These are phyloP conservation scores for Theristicus caerulescens DNA, from an alignment of 2,113 vertebrate species.

Conservation along the genomic window DNA sequence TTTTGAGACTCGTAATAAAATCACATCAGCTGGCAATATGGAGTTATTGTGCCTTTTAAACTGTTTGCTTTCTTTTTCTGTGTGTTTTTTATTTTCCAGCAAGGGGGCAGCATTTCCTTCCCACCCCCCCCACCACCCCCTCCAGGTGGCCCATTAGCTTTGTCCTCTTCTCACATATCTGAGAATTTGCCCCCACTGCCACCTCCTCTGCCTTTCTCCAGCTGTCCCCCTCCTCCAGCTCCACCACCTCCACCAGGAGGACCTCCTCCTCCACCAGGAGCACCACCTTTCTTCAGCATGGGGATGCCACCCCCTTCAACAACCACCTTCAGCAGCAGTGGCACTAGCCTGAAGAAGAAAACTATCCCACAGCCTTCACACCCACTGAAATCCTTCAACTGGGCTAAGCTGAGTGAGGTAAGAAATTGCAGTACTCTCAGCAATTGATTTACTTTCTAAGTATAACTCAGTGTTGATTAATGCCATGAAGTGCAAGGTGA, in stretches of 20 bases:
- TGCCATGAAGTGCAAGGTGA: not conserved
- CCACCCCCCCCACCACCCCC: slow-evolving; percentile 75
- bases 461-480: not conserved
- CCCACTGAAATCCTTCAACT: slow-evolving; percentile 98
- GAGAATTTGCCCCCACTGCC: slow-evolving; percentile 84
- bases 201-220: slow-evolving; percentile 83
- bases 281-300: slow-evolving; percentile 84
- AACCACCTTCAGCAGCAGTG: slow-evolving; percentile 67
- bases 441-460: not conserved
- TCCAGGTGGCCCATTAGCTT: slow-evolving; percentile 80
- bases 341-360: slow-evolving; percentile 82
- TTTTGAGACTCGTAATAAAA: slow-evolving; percentile 45
- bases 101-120: slow-evolving; percentile 75
- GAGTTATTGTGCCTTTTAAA: slow-evolving; percentile 40
- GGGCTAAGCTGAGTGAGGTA: slow-evolving; percentile 95
- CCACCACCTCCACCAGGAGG: slow-evolving; percentile 83
- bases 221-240: slow-evolving; percentile 82
- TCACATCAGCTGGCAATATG: slow-evolving; percentile 42
- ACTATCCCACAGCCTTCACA: slow-evolving; percentile 92
- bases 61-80: slow-evolving; percentile 30
- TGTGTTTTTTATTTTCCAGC: slow-evolving; percentile 44
- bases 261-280: slow-evolving; percentile 90
- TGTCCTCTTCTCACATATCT: slow-evolving; percentile 75
- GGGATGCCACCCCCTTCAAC: slow-evolving; percentile 75
- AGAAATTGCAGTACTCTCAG: slow-evolving; percentile 25